Percentiles rank a stretch among this genome's conserved stretches.
Conservation (phyloP, 2,113 vertebrate species). For the Sus scrofa region T2T-Sscrofa CM000812.6:285597501-285598000, state of each 20-base stretch:
- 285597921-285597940: conserved; percentile 79
- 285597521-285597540: not conserved
- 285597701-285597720: accelerated
- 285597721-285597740: accelerated
- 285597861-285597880: conserved; percentile 48
- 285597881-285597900: conserved; percentile 32
- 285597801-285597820: not conserved
- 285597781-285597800: accelerated
- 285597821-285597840: not conserved
- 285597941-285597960: conserved; percentile 67
- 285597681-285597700: accelerated
- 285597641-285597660: accelerated
- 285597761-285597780: not conserved
- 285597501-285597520: not conserved
- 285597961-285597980: not conserved
- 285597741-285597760: accelerated
- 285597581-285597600: too few species aligned
- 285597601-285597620: accelerated
- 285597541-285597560: not conserved
- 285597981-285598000: not conserved
- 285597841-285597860: conserved; percentile 50
- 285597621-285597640: accelerated
- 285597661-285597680: not conserved
- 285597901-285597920: conserved; percentile 64
- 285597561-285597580: not conserved